These are phyloP conservation scores for Prionchulus punctatus DNA, from an alignment of 2,888 invertebrate species.

Conservation along the genomic window DNA sequence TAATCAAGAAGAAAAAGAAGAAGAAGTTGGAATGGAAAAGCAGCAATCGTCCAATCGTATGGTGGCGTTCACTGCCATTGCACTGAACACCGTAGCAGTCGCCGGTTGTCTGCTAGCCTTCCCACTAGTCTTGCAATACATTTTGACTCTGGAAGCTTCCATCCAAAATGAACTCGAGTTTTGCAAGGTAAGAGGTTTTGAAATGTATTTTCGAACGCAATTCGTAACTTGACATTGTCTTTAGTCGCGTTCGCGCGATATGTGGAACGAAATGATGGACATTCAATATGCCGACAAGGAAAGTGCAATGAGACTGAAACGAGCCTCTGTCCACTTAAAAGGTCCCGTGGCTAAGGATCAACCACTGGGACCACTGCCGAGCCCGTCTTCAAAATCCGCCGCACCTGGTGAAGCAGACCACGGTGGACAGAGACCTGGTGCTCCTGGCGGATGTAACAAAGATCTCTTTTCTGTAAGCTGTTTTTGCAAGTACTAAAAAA, in stretches of 20 bases:
- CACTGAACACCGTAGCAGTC: not conserved
- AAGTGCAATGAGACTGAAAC: too few relatives aligned
- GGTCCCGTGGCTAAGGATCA: too few relatives aligned
- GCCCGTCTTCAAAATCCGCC: too few relatives aligned
- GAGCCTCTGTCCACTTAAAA: too few relatives aligned
- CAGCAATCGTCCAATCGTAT: too few relatives aligned
- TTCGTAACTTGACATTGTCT: too few relatives aligned
- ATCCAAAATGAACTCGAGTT: not conserved
- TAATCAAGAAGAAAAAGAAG: too few relatives aligned
- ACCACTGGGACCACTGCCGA: too few relatives aligned
- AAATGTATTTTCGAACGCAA: too few relatives aligned
- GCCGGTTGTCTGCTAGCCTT: not conserved
- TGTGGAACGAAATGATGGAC: conserved; percentile 32
- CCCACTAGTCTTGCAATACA: not conserved
- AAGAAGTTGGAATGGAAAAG: conserved; percentile 3
- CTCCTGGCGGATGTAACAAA: too few relatives aligned
- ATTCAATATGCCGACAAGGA: conserved; percentile 14
- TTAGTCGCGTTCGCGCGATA: conserved; percentile 27
- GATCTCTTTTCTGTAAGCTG: too few relatives aligned
- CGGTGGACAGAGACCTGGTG: not conserved
- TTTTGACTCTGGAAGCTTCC: not conserved
- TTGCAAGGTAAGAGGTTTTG: not conserved
- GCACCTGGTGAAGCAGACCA: not conserved
- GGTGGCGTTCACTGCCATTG: not conserved
- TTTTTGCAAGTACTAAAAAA: too few relatives aligned